Evolutionary conservation across 92 coral and sea anemone genomes (phyloP).

Genomic region (Diadumene lineata): DNA sequence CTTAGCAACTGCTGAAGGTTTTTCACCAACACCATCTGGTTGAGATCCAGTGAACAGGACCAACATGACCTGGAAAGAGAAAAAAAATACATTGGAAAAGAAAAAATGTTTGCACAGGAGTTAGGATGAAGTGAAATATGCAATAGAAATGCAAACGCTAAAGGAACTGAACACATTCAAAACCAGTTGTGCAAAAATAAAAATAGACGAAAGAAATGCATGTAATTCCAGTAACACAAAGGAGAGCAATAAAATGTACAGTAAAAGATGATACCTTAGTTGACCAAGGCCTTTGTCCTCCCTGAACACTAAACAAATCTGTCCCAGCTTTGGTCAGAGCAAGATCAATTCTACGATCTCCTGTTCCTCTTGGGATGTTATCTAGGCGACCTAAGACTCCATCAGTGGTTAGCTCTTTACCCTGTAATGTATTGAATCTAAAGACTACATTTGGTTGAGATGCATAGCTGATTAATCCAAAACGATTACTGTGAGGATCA

Average conservation of each 20-base stretch:
- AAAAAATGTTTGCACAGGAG: no score
- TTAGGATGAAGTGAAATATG: no score
- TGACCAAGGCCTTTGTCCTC: constrained; percentile 55
- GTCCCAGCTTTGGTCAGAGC: constrained; percentile 43
- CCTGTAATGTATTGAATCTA: constrained; percentile 21
- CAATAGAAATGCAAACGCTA: no score
- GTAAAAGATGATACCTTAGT: constrained; percentile 65
- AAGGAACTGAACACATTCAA: no score
- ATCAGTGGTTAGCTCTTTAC: constrained; percentile 8
- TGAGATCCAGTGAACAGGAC: constrained; percentile 18
- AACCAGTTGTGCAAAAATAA: no score
- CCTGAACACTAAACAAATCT: constrained; percentile 49
- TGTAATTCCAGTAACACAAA: no score
- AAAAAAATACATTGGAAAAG: no score
- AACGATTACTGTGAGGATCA: constrained; percentile 37
- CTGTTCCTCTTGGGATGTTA: constrained; percentile 20
- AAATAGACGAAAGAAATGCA: no score
- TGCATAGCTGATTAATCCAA: constrained; percentile 39
- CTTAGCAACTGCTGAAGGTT: constrained; percentile 21
- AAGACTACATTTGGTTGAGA: constrained; percentile 8
- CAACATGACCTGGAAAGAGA: constrained; percentile 10
- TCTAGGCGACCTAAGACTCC: constrained; percentile 2
- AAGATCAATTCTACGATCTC: constrained; percentile 49
- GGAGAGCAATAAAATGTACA: no score
- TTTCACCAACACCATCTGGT: constrained; percentile 11